These are phyloP conservation scores for Encarsia formosa DNA, from an alignment of 2,888 invertebrate genomes.

Conservation along the genomic window DNA sequence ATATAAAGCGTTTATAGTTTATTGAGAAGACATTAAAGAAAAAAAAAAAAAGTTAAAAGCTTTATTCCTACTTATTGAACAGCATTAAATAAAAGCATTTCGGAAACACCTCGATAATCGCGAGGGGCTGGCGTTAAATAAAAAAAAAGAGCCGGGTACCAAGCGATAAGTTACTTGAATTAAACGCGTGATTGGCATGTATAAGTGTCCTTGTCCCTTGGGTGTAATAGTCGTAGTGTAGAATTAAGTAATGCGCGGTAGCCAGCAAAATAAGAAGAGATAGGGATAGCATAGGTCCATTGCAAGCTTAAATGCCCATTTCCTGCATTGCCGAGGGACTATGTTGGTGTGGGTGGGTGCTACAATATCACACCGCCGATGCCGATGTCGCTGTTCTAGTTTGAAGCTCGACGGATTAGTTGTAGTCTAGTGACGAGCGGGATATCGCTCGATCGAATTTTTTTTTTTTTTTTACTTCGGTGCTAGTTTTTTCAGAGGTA, in stretches of 20 bases:
- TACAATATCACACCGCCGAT: background rate
- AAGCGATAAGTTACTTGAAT: conserved; percentile 33
- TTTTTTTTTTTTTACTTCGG: too few relatives aligned
- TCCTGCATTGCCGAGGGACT: conserved; percentile 41
- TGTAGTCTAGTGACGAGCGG: conserved; percentile 21
- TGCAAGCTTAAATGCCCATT: conserved; percentile 47
- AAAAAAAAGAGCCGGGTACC: conserved; percentile 17
- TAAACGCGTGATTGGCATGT: conserved; percentile 40
- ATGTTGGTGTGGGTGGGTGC: conserved; percentile 14
- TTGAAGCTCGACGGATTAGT: conserved; percentile 16
- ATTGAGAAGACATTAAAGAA: too few relatives aligned
- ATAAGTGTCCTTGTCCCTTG: conserved; percentile 50
- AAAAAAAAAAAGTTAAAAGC: too few relatives aligned
- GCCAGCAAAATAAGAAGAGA: conserved; percentile 32
- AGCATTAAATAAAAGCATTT: too few relatives aligned
- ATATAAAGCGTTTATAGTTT: too few relatives aligned
- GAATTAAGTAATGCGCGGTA: conserved; percentile 38
- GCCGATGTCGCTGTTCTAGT: conserved; percentile 10
- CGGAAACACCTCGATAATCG: too few relatives aligned
- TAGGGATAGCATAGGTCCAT: conserved; percentile 26
- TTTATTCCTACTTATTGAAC: too few relatives aligned
- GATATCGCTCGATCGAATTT: too few relatives aligned
- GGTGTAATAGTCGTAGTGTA: background rate
- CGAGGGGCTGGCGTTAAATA: conserved; percentile 9
- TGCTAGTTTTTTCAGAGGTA: too few relatives aligned